Evolutionary conservation across 1,140 invertebrate genomes (phyloP), one percentile per base, ranked within the genome.

Genomic region (Drusus annulatus): DNA sequence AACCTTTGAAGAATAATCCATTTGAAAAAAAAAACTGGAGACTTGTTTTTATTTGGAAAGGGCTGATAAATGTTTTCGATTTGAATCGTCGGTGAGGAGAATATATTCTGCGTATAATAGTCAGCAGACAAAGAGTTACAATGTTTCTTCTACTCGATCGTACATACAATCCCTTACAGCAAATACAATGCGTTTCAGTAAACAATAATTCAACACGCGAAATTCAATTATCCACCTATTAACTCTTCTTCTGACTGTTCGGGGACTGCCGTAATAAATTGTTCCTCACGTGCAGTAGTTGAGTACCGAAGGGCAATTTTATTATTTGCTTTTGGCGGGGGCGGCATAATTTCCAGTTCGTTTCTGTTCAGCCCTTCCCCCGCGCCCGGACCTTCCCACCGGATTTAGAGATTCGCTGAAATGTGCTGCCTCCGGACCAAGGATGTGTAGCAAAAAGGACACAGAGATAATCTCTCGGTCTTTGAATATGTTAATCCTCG

Each of bases 291-390:
- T 71, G 68, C 62, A 65, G 62, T 65, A 65, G 62, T 71, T 52
- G 45, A 19, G 45, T 71, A 71, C 25, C 62, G 62, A 65, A 31
- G 62, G 31, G 31, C 45, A 45, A 50, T 71, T 69, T 65, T 65
- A 65, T 71, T 71, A 71, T 71, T 71, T 71, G 68, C 45, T 71
- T 71, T 71, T 71, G 68, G 68, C 68, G 68, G 68, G 68, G 68
- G 68, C 68, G 68, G 68, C 50, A 71, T 71, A 71, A 54, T 71
- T 71, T 71, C 50, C 36, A 71, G 68, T 52, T 71, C 68, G 17
- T 51, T 71, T 71, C 68, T 52, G 68, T 21, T 52, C 65, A 71
- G 15, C 10, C 25, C 36, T 71, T 21, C 50, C 68, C 68, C 68
- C 19, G 31, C 65, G 36, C 15, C 28, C 25, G 2, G 15, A 31